Percentiles rank a stretch among this genome's conserved stretches.
Evolutionary conservation across 2,797 vertebrate species (phyloP).

Genomic region (Cacajao melanocephalus): DNA sequence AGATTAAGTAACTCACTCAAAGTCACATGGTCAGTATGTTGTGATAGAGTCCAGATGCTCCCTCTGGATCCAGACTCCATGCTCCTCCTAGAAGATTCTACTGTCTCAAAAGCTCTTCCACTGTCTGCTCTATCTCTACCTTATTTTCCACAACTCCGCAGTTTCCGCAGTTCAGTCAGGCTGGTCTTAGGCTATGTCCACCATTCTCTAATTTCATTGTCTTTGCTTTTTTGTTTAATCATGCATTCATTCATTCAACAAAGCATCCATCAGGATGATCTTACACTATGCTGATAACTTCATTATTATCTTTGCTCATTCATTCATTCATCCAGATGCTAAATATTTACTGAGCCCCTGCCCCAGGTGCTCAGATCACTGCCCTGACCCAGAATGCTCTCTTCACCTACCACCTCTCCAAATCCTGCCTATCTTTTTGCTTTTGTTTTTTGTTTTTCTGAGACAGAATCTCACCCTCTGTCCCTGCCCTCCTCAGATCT

Average conservation of each 20-base stretch:
- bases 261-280: background rate
- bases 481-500: background rate
- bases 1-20: background rate
- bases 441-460: background rate
- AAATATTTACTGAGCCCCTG: background rate
- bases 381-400: background rate
- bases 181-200: background rate
- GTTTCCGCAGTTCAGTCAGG: background rate
- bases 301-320: background rate
- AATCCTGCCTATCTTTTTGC: background rate
- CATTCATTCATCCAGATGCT: background rate
- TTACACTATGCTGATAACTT: background rate
- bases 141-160: background rate
- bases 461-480: background rate
- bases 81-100: conserved; percentile 25
- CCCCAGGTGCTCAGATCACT: background rate
- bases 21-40: background rate
- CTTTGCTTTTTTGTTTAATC: background rate
- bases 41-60: background rate
- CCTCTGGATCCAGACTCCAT: background rate
- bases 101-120: background rate
- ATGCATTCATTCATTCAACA: background rate
- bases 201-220: background rate
- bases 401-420: background rate
- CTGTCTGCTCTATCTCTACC: background rate